Conservation (phyloP, 2,797 vertebrate genomes). For the Typhlichthys eigenmanni region DNA sequence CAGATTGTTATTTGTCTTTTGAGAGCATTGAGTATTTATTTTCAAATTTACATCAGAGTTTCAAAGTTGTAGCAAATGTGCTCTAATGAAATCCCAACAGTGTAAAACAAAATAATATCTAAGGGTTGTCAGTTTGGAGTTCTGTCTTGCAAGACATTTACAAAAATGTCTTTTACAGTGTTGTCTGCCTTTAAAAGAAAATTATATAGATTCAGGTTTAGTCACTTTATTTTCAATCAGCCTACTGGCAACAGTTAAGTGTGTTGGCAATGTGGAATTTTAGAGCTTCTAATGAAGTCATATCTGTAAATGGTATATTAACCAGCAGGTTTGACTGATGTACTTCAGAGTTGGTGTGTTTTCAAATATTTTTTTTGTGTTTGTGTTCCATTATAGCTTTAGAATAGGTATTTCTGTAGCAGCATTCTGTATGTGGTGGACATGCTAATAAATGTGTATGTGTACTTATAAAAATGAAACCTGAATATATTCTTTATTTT, state of each 20-base stretch:
- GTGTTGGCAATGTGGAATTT: slow-evolving; percentile 56
- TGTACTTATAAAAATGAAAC: no score
- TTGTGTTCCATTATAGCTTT: slow-evolving; percentile 4
- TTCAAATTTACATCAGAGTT: no score
- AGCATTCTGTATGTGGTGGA: not conserved
- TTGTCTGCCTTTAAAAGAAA: no score
- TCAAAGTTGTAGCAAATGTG: no score
- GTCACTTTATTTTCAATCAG: slow-evolving; percentile 6
- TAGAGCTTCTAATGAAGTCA: slow-evolving; percentile 85
- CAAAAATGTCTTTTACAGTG: no score
- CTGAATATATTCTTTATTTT: not conserved
- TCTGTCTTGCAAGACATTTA: no score
- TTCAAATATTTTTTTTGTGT: not conserved
- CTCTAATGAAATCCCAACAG: no score
- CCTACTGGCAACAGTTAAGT: not conserved
- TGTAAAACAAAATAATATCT: no score
- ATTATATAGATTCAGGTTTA: no score
- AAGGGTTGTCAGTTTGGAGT: no score
- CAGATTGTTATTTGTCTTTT: no score
- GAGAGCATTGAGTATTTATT: no score
- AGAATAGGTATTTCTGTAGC: slow-evolving; percentile 11
- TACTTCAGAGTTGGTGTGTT: slow-evolving; percentile 57
- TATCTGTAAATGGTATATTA: slow-evolving; percentile 83
- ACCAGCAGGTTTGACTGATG: slow-evolving; percentile 85
- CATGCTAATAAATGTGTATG: not conserved